Conservation (phyloP, 2,888 invertebrate genomes). For the Acleris cristana region DNA sequence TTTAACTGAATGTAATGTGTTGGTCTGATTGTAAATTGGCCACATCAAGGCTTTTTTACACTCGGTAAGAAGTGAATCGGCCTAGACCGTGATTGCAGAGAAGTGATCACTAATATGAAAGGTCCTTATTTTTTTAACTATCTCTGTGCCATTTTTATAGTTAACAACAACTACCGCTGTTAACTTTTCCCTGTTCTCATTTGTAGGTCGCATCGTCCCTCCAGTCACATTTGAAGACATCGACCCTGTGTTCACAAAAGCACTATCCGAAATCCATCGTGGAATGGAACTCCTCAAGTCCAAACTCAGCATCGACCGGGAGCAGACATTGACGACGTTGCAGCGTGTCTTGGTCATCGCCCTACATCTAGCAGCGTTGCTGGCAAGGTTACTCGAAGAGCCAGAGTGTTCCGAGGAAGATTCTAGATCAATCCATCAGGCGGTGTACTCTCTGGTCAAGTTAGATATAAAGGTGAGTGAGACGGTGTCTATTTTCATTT, state of each 20-base stretch:
- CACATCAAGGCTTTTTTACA: too few species aligned
- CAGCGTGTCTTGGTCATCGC: conserved; percentile 94
- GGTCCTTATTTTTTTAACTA: too few species aligned
- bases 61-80: too few species aligned
- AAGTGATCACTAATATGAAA: too few species aligned
- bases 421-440: conserved; percentile 85
- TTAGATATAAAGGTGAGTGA: conserved; percentile 85
- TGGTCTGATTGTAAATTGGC: too few species aligned
- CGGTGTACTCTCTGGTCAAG: conserved; percentile 90
- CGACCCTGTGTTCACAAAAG: conserved; percentile 91
- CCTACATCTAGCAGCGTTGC: conserved; percentile 91
- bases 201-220: conserved; percentile 87
- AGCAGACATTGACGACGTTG: conserved; percentile 87
- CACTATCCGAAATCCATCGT: conserved; percentile 89
- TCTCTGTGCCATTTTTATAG: too few species aligned
- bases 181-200: neutral
- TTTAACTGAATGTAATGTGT: too few species aligned
- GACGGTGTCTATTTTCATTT: neutral
- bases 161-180: neutral
- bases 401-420: conserved; percentile 78
- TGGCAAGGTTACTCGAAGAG: conserved; percentile 87
- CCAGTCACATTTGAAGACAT: conserved; percentile 93
- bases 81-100: too few species aligned
- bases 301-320: conserved; percentile 86
- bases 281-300: conserved; percentile 85